Evolutionary conservation across 2,797 vertebrate genomes (phyloP).

Genomic region (Myripristis murdjan): DNA sequence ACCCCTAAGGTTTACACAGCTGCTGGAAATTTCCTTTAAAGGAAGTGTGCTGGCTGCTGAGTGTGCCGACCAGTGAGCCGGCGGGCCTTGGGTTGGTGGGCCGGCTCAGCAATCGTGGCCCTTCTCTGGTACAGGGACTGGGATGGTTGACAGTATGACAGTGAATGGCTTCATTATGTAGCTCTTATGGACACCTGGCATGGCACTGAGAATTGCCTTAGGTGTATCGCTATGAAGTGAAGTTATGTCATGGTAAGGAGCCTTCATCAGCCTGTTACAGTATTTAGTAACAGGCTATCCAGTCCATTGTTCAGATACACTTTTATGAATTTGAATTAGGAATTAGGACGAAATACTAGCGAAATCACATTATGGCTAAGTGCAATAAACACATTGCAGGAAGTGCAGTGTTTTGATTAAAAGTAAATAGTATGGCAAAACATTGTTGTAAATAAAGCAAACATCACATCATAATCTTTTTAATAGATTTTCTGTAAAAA

Average conservation of each 20-base stretch:
- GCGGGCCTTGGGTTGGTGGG: constrained; percentile 15
- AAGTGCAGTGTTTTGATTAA: too few relatives aligned
- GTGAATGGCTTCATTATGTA: constrained; percentile 3
- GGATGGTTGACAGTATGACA: constrained; percentile 24
- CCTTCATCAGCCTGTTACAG: not conserved
- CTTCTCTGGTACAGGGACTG: constrained; percentile 19
- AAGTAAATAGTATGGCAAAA: too few relatives aligned
- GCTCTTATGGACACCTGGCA: not conserved
- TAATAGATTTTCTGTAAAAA: too few relatives aligned
- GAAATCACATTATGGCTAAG: too few relatives aligned
- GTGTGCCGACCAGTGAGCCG: constrained; percentile 24
- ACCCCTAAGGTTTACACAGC: constrained; percentile 82
- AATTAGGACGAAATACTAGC: too few relatives aligned
- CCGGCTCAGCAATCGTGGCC: constrained; percentile 18
- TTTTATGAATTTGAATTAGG: not conserved
- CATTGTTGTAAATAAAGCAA: too few relatives aligned
- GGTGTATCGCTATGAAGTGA: not conserved
- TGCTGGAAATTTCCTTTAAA: constrained; percentile 88
- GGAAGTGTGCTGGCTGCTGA: constrained; percentile 77
- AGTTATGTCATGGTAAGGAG: not conserved
- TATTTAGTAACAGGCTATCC: not conserved
- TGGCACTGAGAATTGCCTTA: not conserved
- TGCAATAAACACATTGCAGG: too few relatives aligned
- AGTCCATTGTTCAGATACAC: not conserved
- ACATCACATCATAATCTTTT: too few relatives aligned